Percentiles rank a stretch among this genome's conserved stretches.
Conservation (phyloP, 2,888 invertebrate species). For the Choreutis nemorana region DNA sequence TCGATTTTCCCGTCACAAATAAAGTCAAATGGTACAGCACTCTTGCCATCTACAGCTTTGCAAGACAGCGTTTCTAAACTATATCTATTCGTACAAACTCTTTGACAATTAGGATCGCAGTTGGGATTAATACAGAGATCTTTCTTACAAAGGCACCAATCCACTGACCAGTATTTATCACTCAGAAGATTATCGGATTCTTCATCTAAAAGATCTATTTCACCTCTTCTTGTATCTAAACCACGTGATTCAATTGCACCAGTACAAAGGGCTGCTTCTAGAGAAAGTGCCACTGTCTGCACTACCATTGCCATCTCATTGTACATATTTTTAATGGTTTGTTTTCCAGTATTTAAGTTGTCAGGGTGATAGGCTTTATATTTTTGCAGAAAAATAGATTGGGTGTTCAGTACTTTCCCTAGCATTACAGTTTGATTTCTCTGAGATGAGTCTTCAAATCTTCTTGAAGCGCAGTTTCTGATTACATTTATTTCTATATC, state of each 20-base stretch:
- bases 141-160: slow-evolving; percentile 25
- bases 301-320: slow-evolving; percentile 26
- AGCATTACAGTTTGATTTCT: too few species aligned
- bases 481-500: slow-evolving; percentile 21
- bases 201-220: slow-evolving; percentile 9
- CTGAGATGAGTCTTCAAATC: background rate
- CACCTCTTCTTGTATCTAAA: slow-evolving; percentile 6
- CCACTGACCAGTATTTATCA: slow-evolving; percentile 15
- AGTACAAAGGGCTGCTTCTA: slow-evolving; percentile 27
- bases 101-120: slow-evolving; percentile 28
- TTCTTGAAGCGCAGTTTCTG: too few species aligned
- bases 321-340: slow-evolving; percentile 12
- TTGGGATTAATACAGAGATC: slow-evolving; percentile 19
- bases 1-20: slow-evolving; percentile 51
- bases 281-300: slow-evolving; percentile 21
- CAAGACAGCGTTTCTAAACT: slow-evolving; percentile 32
- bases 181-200: slow-evolving; percentile 9
- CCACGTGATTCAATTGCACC: slow-evolving; percentile 8
- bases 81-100: slow-evolving; percentile 31
- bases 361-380: too few species aligned
- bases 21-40: slow-evolving; percentile 23
- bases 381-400: slow-evolving; percentile 6
- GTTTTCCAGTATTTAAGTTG: background rate
- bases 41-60: slow-evolving; percentile 20
- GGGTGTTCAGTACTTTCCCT: slow-evolving; percentile 8